phyloP scores from a whole-genome alignment of 2,888 invertebrate species.

The Serripes groenlandicus region DNA sequence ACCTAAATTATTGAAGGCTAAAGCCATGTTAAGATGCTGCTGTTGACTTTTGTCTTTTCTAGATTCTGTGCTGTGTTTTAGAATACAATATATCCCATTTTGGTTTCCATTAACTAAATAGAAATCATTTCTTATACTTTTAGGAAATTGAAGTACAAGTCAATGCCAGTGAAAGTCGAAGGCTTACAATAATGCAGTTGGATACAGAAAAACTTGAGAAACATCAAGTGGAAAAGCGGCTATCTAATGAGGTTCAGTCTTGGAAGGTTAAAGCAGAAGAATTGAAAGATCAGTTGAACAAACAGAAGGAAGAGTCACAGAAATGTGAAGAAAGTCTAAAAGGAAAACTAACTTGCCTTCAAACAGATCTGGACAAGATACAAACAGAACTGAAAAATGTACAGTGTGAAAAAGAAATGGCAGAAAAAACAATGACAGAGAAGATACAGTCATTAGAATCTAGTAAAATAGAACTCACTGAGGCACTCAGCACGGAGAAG shows the following conservation, averaged over 20 bases:
- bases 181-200: conserved; percentile 61
- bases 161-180: conserved; percentile 52
- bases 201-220: conserved; percentile 59
- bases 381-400: conserved; percentile 9
- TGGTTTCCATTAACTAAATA: too few species aligned
- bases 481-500: conserved; percentile 54
- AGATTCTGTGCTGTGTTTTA: too few species aligned
- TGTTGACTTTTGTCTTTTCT: too few species aligned
- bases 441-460: conserved; percentile 60
- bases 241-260: conserved; percentile 37
- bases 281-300: conserved; percentile 27
- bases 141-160: conserved; percentile 68
- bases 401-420: conserved; percentile 35
- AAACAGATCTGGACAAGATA: conserved; percentile 15
- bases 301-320: conserved; percentile 28
- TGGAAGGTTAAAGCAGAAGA: conserved; percentile 46
- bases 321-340: conserved; percentile 48
- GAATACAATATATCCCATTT: too few species aligned
- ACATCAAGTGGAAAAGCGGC: conserved; percentile 42
- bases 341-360: conserved; percentile 35
- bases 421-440: conserved; percentile 21
- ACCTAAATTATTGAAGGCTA: too few species aligned
- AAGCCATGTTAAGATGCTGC: too few species aligned
- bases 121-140: not conserved
- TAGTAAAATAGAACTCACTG: conserved; percentile 48